Conservation (phyloP, 2,888 invertebrate genomes). For the Gerris lacustris region DNA sequence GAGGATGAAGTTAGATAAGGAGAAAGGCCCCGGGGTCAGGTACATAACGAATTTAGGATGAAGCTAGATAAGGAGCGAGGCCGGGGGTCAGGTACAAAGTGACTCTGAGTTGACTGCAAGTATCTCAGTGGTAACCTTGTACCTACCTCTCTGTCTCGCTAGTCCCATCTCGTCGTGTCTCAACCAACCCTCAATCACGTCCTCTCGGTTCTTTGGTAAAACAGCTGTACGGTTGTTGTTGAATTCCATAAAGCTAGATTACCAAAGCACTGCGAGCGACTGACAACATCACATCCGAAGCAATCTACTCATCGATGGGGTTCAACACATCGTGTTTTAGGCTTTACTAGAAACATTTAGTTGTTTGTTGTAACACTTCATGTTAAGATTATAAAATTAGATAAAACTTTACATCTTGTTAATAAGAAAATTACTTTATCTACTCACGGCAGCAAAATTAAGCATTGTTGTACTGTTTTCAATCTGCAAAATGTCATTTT, state of each 20-base stretch:
- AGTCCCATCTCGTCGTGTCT: conserved; percentile 38
- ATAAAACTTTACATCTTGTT: no score
- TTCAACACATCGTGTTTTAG: not conserved
- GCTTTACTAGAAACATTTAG: no score
- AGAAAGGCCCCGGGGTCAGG: no score
- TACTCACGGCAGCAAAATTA: no score
- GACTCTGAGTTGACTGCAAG: conserved; percentile 54
- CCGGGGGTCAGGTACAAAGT: conserved; percentile 64
- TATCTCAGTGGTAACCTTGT: conserved; percentile 33
- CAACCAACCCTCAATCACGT: conserved; percentile 22
- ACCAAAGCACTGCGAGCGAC: conserved; percentile 57
- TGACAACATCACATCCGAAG: not conserved
- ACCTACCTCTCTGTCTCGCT: conserved; percentile 42
- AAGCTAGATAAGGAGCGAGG: no score
- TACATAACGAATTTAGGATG: no score
- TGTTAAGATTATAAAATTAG: no score
- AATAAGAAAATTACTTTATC: no score
- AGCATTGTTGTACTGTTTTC: no score
- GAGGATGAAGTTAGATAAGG: no score
- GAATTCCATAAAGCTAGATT: conserved; percentile 83
- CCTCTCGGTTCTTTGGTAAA: conserved; percentile 70
- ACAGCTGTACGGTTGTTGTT: conserved; percentile 68
- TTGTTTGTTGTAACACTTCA: no score
- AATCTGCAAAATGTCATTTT: no score
- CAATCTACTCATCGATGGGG: not conserved